Evolutionary conservation across 1,140 invertebrate species (phyloP), one percentile per base, ranked within the genome.

Genomic region (Sarcophaga bullata): DNA sequence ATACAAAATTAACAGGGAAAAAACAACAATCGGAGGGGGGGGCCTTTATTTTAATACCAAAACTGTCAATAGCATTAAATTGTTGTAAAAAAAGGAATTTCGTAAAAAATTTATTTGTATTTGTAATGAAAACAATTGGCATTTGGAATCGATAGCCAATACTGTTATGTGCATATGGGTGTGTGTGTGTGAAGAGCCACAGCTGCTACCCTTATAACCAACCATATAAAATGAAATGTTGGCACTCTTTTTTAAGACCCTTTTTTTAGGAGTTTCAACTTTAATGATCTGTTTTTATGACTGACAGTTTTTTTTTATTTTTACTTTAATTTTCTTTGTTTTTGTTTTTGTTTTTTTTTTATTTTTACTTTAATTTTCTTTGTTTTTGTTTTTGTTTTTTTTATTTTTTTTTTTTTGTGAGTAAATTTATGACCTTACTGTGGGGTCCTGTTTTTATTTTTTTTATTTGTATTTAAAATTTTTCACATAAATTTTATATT

Each of bases 181-280:
- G 25, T 37, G 25, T 37, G 25, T 37, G 25, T 4, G n/a, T n/a
- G n/a, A 1, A 37, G 1, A 37, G 25, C 25, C 19, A 78, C 75
- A 78, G 75, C 75, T 78, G 75, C 75, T 78, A 78, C 75, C 75
- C 75, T 17, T 78, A 78, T 76, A 47, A 17, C 6, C 8, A 78
- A 78, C 19, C 75, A 50, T 78, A 78, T 50, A 78, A 1, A 37
- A 37, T 37, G 25, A 37, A 37, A 37, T 37, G 25, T 37, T 37
- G 25, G 25, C 52, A 78, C 50, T 78, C 50, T 78, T 50, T 78
- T 78, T 78, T 78, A 52, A 78, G 75, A 52, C 75, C 75, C n/a
- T 52, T 78, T 72, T 25, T 19, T 15, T 62, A n/a, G 58, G 62
- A 25, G 62, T 19, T 72, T 17, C 62, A 72, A 72, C 62, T 73